Percentiles rank a stretch among this genome's conserved stretches.
Evolutionary conservation across 2,113 vertebrate species (phyloP).

Genomic region (Prolemur simus): DNA sequence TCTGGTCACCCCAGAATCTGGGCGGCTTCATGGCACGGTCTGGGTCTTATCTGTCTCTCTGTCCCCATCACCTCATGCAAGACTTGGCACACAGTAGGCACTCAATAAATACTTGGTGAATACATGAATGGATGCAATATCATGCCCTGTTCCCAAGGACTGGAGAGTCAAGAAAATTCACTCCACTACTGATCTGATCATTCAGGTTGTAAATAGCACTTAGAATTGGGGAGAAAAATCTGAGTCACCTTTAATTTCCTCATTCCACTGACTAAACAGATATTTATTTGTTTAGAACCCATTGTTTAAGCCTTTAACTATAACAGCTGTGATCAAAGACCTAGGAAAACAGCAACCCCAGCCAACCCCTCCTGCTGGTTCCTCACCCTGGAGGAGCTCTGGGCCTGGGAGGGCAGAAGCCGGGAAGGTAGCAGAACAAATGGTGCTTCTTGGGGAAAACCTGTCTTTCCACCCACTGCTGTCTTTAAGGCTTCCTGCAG

Average conservation of each 20-base stretch:
- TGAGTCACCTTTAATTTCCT: slow-evolving; percentile 42
- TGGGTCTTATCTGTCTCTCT: background rate
- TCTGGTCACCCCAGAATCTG: background rate
- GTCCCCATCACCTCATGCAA: background rate
- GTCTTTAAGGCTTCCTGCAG: background rate
- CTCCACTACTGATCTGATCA: background rate
- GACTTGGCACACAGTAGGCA: background rate
- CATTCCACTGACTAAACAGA: slow-evolving; percentile 38
- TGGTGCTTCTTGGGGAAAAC: background rate
- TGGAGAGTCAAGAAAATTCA: background rate
- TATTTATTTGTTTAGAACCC: slow-evolving; percentile 25
- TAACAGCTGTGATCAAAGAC: slow-evolving; percentile 42
- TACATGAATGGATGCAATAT: background rate
- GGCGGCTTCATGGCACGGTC: no score
- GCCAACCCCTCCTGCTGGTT: background rate
- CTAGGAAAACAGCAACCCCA: background rate
- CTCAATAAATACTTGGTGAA: background rate
- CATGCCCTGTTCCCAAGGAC: background rate
- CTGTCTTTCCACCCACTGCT: background rate
- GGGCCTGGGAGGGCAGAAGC: rapidly evolving
- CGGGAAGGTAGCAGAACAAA: background rate
- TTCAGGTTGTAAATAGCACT: background rate
- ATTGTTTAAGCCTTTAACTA: background rate
- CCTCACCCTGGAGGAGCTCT: background rate
- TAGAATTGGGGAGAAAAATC: background rate